Percentiles rank a stretch among this genome's conserved stretches.
phyloP scores from a whole-genome alignment of 2,797 vertebrate genomes.

The Alfaro cultratus region DNA sequence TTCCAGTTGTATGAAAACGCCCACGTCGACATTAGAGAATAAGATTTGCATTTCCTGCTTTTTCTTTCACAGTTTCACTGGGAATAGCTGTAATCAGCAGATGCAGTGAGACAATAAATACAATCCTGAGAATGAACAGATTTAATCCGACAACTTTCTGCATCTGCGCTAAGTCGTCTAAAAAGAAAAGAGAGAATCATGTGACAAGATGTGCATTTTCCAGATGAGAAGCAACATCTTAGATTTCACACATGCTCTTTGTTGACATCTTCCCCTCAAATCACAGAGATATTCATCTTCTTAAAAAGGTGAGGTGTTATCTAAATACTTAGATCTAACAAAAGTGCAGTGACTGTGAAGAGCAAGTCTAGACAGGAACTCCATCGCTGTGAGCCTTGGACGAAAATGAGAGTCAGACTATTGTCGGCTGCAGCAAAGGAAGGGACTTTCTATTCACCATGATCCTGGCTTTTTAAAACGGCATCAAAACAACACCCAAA shows the following conservation, averaged over 20 bases:
- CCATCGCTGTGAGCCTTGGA: slow-evolving; percentile 44
- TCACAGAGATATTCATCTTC: slow-evolving; percentile 32
- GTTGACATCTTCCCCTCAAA: slow-evolving; percentile 9
- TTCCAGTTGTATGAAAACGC: background rate
- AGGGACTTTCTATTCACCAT: slow-evolving; percentile 36
- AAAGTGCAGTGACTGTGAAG: slow-evolving; percentile 48
- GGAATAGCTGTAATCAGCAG: slow-evolving; percentile 34
- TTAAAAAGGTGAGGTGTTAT: slow-evolving; percentile 37
- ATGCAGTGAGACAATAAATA: slow-evolving; percentile 15
- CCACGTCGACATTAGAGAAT: slow-evolving; percentile 68
- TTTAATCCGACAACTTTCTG: background rate
- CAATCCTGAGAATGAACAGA: slow-evolving; percentile 2
- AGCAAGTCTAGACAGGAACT: slow-evolving; percentile 67
- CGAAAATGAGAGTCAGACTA: slow-evolving; percentile 61
- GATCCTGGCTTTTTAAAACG: slow-evolving; percentile 50
- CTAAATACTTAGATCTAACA: slow-evolving; percentile 59
- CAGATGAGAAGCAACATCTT: slow-evolving; percentile 5
- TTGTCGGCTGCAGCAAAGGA: slow-evolving; percentile 51
- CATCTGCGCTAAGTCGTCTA: slow-evolving; percentile 2
- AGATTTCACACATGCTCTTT: slow-evolving; percentile 15
- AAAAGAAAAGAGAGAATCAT: background rate
- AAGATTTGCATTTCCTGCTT: slow-evolving; percentile 65
- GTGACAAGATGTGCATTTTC: background rate
- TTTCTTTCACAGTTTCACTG: slow-evolving; percentile 58
- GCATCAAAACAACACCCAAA: slow-evolving; percentile 34